Conservation (phyloP, 2,888 invertebrate species). For the Diadegma fenestrale region DNA sequence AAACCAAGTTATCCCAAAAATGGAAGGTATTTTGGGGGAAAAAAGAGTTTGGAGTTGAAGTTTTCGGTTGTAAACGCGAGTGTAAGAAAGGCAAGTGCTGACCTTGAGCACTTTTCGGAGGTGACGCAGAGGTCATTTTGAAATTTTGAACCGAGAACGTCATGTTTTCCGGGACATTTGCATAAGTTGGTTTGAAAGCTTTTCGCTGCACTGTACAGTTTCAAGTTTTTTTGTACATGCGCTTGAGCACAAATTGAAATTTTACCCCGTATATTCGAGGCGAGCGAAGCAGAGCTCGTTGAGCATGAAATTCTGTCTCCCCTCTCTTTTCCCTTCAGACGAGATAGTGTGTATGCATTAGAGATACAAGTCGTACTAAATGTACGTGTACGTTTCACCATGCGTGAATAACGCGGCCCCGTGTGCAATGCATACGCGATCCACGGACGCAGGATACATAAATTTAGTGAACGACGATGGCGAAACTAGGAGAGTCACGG, state of each 20-base stretch:
- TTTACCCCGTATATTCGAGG: slow-evolving; percentile 3
- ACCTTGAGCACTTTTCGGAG: not conserved
- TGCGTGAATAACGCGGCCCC: slow-evolving; percentile 75
- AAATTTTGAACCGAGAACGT: not conserved
- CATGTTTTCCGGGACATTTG: not conserved
- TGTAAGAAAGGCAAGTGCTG: not conserved
- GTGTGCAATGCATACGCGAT: slow-evolving; percentile 69
- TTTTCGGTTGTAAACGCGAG: not conserved
- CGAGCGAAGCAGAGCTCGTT: slow-evolving; percentile 33
- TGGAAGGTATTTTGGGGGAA: not conserved
- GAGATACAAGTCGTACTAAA: slow-evolving; percentile 50
- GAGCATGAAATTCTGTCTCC: slow-evolving; percentile 55
- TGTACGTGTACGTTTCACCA: slow-evolving; percentile 69
- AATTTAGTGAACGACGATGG: slow-evolving; percentile 74
- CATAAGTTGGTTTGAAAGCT: not conserved
- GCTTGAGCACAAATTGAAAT: not conserved
- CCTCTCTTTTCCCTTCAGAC: slow-evolving; percentile 19
- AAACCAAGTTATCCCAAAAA: not conserved
- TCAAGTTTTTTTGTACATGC: not conserved
- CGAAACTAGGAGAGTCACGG: slow-evolving; percentile 69
- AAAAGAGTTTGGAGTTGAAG: not conserved
- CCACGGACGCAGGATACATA: slow-evolving; percentile 76
- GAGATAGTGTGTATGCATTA: slow-evolving; percentile 51
- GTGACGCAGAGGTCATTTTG: not conserved
- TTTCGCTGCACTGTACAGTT: not conserved